phyloP scores from a whole-genome alignment of 2,113 vertebrate genomes.

The Onychostruthus taczanowskii region DNA sequence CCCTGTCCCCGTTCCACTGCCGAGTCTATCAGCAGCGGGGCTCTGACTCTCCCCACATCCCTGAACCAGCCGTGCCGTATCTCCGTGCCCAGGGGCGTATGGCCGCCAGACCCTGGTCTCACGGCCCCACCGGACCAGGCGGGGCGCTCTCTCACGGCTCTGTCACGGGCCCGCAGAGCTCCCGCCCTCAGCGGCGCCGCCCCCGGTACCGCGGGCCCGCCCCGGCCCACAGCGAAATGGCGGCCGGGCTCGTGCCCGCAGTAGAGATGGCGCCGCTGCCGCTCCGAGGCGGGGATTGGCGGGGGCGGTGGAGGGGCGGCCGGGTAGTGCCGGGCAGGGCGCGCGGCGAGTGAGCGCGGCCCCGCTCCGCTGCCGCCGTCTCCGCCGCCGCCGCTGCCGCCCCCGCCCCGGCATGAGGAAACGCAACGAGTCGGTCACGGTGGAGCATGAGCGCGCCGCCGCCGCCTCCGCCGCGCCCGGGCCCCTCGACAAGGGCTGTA shows the following conservation, averaged over 20 bases:
- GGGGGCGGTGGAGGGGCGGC: neutral
- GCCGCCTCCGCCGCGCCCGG: neutral
- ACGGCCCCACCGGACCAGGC: rapidly evolving
- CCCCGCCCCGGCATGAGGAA: slow-evolving; percentile 40
- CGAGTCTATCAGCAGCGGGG: rapidly evolving
- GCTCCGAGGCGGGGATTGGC: neutral
- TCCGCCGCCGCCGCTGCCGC: neutral
- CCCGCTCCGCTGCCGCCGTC: neutral
- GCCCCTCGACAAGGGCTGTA: slow-evolving; percentile 46
- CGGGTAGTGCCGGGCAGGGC: neutral
- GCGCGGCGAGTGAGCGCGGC: neutral
- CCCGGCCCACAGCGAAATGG: neutral
- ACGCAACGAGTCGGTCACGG: slow-evolving; percentile 53
- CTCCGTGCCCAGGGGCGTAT: rapidly evolving
- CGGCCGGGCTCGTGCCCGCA: neutral
- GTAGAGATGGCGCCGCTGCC: neutral
- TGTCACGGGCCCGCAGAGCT: rapidly evolving
- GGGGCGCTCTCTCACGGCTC: rapidly evolving
- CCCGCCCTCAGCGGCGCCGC: neutral
- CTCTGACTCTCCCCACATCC: neutral
- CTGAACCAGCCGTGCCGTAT: neutral
- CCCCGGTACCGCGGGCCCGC: neutral
- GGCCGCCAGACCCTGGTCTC: neutral
- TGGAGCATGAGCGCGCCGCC: slow-evolving; percentile 45
- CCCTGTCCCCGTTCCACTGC: neutral